Evolutionary conservation across 2,797 vertebrate species (phyloP), one percentile per base, ranked within the genome.

Genomic region (Zalophus californianus): DNA sequence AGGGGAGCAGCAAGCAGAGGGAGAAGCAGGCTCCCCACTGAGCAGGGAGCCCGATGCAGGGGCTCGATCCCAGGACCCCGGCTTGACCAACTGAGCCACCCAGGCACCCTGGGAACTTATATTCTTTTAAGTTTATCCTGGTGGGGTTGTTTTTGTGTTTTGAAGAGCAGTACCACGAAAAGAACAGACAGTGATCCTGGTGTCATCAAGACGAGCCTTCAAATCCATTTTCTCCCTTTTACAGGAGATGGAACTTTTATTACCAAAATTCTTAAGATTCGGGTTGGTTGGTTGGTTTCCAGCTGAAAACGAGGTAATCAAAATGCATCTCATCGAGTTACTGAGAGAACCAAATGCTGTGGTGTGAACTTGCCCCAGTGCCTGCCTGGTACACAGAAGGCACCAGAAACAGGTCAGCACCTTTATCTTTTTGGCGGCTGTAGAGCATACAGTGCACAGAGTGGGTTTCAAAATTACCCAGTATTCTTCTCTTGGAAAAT

Each of bases 401-500:
- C 7, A 32, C 35, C 83, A 56, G 64, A 60, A 60, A 50, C 9
- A 3, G 9, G 48, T 12, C 35, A 38, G 56, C 41, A 44, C 35
- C 60, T 58, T n/a, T 52, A 62, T 75, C 56, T 64, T n/a, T 15
- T 13, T 23, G 29, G 48, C 3, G 11, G 73, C 87, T 66, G 9
- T 50, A 25, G 62, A 92, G 89, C 52, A 35, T 60, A 41, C 16
- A 38, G 32, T 41, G 11, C 56, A 48, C 52, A 6, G 41, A 5
- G 73, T 1, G n/a, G 83, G 79, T 78, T 95, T 91, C 83, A 88
- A 95, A 95, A 91, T 85, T 64, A 79, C 54, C 77, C 14, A 14
- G 14, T 23, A 58, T 73, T 97, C 94, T 96, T 80, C 58, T 90
- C 86, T 87, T 66, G 90, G 75, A 80, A 87, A 97, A 93, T 86